Evolutionary conservation across 1,140 invertebrate species (phyloP).

Genomic region (Trichonephila clavipes): DNA sequence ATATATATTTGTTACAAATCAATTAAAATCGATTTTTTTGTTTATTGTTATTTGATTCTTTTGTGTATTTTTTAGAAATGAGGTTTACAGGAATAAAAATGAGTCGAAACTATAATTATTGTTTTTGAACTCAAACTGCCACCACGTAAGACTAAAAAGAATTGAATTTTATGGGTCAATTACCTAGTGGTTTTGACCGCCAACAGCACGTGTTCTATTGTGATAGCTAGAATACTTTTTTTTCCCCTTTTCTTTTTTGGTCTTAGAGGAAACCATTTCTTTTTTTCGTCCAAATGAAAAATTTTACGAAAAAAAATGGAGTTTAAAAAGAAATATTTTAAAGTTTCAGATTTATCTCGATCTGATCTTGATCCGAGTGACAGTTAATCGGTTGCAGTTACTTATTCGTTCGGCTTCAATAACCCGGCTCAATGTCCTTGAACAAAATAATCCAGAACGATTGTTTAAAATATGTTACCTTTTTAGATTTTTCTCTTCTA

Average conservation of each 20-base stretch:
- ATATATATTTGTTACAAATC: too few relatives aligned
- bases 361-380: not conserved
- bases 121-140: not conserved
- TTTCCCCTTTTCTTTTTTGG: not conserved
- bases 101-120: not conserved
- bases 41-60: too few relatives aligned
- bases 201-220: not conserved
- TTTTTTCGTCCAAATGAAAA: not conserved
- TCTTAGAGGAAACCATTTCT: constrained; percentile 4
- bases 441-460: not conserved
- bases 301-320: not conserved
- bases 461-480: not conserved
- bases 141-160: not conserved
- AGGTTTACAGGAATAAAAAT: not conserved
- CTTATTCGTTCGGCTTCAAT: constrained; percentile 24
- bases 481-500: not conserved
- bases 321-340: not conserved
- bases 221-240: not conserved
- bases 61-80: not conserved
- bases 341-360: not conserved
- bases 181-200: not conserved
- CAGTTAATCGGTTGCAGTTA: not conserved
- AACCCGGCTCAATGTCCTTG: not conserved
- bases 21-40: too few relatives aligned
- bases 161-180: not conserved